phyloP scores from a whole-genome alignment of 1,140 invertebrate genomes.

The Dinothrombium tinctorium region DNA sequence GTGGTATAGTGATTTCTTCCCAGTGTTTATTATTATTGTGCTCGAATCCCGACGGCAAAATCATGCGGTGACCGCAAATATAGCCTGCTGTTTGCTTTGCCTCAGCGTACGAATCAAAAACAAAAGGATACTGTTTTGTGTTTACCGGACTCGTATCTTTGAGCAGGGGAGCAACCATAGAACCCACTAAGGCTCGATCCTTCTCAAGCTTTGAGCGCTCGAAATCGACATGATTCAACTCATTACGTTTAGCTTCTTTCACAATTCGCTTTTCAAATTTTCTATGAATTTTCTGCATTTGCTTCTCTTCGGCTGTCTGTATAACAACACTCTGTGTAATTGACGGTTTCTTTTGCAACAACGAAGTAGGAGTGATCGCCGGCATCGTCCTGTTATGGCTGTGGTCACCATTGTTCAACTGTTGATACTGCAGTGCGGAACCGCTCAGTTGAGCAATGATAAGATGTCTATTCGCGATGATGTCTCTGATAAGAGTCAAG shows the following conservation, averaged over 20 bases:
- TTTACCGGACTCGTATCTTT: constrained; percentile 18
- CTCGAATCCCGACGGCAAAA: constrained; percentile 47
- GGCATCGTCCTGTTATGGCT: too few species aligned
- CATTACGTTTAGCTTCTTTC: constrained; percentile 8
- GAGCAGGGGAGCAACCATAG: constrained; percentile 22
- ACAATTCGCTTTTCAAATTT: constrained; percentile 12
- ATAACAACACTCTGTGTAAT: constrained; percentile 6
- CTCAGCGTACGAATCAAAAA: constrained; percentile 47
- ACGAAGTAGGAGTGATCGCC: background rate
- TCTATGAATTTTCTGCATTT: constrained; percentile 8
- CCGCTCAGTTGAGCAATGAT: too few species aligned
- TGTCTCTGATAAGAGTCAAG: background rate
- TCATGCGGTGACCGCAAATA: constrained; percentile 43
- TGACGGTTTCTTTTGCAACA: background rate
- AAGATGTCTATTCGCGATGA: background rate
- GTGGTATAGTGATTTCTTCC: constrained; percentile 70
- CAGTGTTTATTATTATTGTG: constrained; percentile 38
- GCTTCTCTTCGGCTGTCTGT: constrained; percentile 11
- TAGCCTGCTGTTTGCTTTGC: constrained; percentile 44
- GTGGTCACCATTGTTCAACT: background rate
- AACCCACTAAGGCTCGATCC: constrained; percentile 10
- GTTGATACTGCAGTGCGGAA: too few species aligned
- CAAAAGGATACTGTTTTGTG: constrained; percentile 47
- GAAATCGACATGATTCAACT: background rate
- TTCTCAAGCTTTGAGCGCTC: constrained; percentile 1